Evolutionary conservation across 2,888 invertebrate genomes (phyloP).

Genomic region (Mantis religiosa): DNA sequence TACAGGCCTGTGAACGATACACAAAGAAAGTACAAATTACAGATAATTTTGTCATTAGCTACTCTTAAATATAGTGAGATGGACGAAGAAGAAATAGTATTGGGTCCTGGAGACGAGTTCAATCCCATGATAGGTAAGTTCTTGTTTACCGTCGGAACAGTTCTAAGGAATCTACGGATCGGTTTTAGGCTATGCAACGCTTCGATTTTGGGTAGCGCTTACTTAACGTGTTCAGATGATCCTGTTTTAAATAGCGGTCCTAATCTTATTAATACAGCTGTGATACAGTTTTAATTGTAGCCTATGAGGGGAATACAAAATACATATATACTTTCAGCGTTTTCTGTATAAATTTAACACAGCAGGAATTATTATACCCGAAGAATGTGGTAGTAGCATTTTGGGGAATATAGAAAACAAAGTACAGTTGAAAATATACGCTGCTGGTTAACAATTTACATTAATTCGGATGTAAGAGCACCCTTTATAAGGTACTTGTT

Average conservation of each 20-base stretch:
- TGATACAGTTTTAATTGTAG: neutral
- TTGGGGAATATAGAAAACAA: too few relatives aligned
- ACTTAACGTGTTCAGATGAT: neutral
- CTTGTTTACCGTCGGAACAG: neutral
- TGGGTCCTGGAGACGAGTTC: constrained; percentile 19
- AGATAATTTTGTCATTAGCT: neutral
- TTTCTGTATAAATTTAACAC: too few relatives aligned
- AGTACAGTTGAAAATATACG: too few relatives aligned
- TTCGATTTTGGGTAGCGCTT: neutral
- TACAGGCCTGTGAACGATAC: neutral
- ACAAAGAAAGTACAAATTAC: neutral
- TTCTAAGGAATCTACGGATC: constrained; percentile 3
- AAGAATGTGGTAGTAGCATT: too few relatives aligned
- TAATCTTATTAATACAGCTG: neutral
- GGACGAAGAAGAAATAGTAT: constrained; percentile 24
- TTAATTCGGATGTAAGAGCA: too few relatives aligned
- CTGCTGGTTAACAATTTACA: too few relatives aligned
- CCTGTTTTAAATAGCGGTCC: neutral
- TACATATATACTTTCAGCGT: neutral
- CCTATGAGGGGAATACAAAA: neutral
- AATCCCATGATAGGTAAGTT: constrained; percentile 9
- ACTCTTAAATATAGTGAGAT: neutral
- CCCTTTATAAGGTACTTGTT: too few relatives aligned
- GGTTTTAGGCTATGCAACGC: constrained; percentile 9
- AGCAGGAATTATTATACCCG: too few relatives aligned